Evolutionary conservation across 2,113 vertebrate genomes (phyloP).

Genomic region (Melanostigma gelatinosum): DNA sequence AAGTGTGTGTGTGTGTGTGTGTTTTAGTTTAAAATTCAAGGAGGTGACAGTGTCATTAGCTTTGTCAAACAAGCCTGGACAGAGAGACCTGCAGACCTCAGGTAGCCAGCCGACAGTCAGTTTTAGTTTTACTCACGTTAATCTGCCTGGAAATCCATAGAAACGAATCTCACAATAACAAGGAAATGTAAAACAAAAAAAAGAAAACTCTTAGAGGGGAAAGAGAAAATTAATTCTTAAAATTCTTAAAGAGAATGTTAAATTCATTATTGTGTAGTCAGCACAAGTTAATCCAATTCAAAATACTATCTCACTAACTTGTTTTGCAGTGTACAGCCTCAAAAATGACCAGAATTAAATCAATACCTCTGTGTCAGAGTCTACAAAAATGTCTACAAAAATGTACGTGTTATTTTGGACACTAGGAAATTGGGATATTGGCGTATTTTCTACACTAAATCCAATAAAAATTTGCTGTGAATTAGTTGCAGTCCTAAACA

Average conservation of each 20-base stretch:
- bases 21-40: neutral
- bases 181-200: neutral
- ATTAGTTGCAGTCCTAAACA: neutral
- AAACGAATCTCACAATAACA: neutral
- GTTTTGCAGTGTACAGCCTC: neutral
- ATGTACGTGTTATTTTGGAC: neutral
- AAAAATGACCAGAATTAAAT: neutral
- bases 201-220: neutral
- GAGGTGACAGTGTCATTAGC: constrained; percentile 24
- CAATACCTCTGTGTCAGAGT: neutral
- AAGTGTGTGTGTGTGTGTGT: constrained; percentile 10
- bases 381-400: neutral
- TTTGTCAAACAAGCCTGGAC: constrained; percentile 36
- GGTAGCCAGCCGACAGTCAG: neutral
- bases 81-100: constrained; percentile 14
- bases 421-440: too few relatives aligned
- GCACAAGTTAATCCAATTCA: neutral
- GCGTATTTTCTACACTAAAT: neutral
- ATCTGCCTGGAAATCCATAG: neutral
- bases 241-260: neutral
- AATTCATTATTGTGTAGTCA: neutral
- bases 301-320: neutral
- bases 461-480: neutral
- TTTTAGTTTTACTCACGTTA: neutral
- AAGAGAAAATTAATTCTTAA: too few relatives aligned